phyloP scores from a whole-genome alignment of 2,888 invertebrate genomes.

The Stegophylla sp. region DNA sequence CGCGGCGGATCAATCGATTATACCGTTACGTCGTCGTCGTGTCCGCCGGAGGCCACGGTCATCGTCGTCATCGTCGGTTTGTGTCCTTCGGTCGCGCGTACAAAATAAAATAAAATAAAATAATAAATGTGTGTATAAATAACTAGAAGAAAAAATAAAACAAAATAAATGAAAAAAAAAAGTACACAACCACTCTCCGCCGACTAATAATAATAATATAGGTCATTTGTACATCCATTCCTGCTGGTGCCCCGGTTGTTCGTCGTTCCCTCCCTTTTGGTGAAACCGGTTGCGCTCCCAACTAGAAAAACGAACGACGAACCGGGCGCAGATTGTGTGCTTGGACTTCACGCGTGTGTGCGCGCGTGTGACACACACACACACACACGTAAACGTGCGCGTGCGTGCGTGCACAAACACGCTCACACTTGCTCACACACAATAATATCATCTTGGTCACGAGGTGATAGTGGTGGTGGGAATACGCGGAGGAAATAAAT shows the following conservation, averaged over 20 bases:
- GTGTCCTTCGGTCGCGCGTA: constrained; percentile 17
- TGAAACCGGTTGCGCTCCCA: constrained; percentile 56
- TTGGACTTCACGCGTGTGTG: constrained; percentile 46
- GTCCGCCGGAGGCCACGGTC: constrained; percentile 40
- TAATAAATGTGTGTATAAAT: not conserved
- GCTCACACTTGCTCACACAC: not conserved
- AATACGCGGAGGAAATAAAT: constrained; percentile 11
- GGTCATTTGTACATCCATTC: constrained; percentile 42
- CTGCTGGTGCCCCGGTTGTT: not conserved
- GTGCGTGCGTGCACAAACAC: not conserved
- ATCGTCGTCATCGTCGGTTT: constrained; percentile 7
- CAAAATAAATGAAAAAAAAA: constrained; percentile 6
- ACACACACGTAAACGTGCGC: not conserved
- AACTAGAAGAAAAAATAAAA: not conserved
- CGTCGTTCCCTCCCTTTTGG: not conserved
- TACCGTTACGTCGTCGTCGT: constrained; percentile 51
- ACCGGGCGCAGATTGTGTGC: constrained; percentile 37
- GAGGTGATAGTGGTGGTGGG: not conserved
- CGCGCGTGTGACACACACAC: not conserved
- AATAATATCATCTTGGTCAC: not conserved
- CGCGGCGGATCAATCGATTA: constrained; percentile 44
- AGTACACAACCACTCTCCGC: constrained; percentile 23
- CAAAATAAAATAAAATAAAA: not conserved
- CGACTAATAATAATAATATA: constrained; percentile 45
- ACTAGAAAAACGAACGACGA: constrained; percentile 9